Conservation (phyloP, 92 coral and sea anemone genomes). For the Zoanthus sociatus region DNA sequence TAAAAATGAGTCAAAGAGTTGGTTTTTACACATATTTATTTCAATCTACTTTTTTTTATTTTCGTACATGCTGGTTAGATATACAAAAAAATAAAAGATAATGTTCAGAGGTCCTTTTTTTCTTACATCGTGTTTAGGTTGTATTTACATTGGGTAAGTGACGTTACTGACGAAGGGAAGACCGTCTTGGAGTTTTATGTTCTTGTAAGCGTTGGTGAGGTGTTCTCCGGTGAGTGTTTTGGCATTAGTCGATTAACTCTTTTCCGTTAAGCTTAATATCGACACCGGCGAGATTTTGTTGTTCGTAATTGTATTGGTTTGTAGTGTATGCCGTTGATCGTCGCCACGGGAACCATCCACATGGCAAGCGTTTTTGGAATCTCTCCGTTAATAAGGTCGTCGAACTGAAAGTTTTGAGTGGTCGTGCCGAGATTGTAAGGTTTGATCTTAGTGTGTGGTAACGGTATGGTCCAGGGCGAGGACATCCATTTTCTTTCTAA, state of each 20-base stretch:
- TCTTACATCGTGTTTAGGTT: too few relatives aligned
- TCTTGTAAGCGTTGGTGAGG: constrained; percentile 23
- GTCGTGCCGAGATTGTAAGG: background rate
- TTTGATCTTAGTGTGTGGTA: constrained; percentile 12
- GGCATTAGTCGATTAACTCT: constrained; percentile 14
- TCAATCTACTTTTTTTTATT: too few relatives aligned
- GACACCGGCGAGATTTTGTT: constrained; percentile 1
- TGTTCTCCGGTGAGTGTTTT: constrained; percentile 18
- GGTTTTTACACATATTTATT: too few relatives aligned
- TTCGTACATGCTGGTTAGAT: too few relatives aligned
- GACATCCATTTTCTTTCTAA: background rate
- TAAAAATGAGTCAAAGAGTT: too few relatives aligned
- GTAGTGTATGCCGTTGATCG: constrained; percentile 15
- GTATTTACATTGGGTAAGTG: constrained; percentile 29
- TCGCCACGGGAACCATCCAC: constrained; percentile 23
- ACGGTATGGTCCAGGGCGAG: background rate
- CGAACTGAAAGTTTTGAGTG: background rate
- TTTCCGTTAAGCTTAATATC: constrained; percentile 31
- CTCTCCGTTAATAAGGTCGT: constrained; percentile 30
- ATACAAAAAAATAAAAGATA: too few relatives aligned
- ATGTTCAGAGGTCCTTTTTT: too few relatives aligned
- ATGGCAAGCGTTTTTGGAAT: constrained; percentile 40
- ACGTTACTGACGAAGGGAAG: background rate
- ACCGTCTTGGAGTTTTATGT: background rate
- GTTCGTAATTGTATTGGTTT: constrained; percentile 33